These are phyloP conservation scores for Bombus consobrinus DNA, from an alignment of 1,140 invertebrate species.

Conservation along the genomic window DNA sequence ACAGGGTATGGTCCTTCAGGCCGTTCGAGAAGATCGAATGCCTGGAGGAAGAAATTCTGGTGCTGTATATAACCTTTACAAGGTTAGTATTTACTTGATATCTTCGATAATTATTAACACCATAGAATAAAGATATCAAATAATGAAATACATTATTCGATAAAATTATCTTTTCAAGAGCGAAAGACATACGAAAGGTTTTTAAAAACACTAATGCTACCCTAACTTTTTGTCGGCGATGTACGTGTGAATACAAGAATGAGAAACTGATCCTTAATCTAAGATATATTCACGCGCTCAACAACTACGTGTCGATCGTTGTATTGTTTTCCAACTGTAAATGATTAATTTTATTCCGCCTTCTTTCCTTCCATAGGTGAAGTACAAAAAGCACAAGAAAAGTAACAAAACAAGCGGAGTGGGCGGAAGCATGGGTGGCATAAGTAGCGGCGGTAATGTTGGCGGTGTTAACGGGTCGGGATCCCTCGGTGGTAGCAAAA, in stretches of 20 bases:
- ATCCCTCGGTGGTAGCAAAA: conserved; percentile 76
- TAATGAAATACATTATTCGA: too few relatives aligned
- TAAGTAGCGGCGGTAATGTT: conserved; percentile 76
- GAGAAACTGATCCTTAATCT: neutral
- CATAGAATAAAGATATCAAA: too few relatives aligned
- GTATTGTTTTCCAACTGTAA: too few relatives aligned
- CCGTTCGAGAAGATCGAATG: conserved; percentile 99
- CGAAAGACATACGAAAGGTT: too few relatives aligned
- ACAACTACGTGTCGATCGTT: neutral
- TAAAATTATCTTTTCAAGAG: too few relatives aligned
- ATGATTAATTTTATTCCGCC: neutral
- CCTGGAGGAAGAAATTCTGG: conserved; percentile 99
- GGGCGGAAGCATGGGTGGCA: conserved; percentile 79
- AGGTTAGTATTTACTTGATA: conserved; percentile 84
- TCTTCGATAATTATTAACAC: neutral
- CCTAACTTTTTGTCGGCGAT: too few relatives aligned
- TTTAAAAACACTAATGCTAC: too few relatives aligned
- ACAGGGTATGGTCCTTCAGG: conserved; percentile 99
- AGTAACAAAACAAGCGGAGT: conserved; percentile 84
- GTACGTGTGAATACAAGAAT: too few relatives aligned
- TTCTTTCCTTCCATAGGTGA: conserved; percentile 85
- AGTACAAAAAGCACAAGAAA: conserved; percentile 99
- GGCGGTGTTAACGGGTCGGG: conserved; percentile 80
- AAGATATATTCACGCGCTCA: neutral
- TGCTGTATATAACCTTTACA: conserved; percentile 99